Evolutionary conservation across 2,888 invertebrate genomes (phyloP), one percentile per base, ranked within the genome.

Genomic region (Trisateles emortualis): DNA sequence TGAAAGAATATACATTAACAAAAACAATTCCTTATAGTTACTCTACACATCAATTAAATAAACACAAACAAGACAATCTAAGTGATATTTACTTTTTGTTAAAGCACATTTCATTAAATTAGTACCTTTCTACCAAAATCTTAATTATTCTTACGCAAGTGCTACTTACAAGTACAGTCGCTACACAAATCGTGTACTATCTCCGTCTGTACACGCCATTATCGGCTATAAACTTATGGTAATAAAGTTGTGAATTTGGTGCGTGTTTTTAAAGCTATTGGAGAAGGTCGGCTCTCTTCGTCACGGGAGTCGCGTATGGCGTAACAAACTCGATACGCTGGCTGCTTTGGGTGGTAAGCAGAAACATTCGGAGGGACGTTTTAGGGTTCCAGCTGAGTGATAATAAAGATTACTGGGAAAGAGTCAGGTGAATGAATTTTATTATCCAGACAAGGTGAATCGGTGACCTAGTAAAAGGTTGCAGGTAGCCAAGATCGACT

Each of bases 271-370:
- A 16, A 11, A 22, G 26, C 52, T 30, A 29, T 40, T 53, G 47
- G 58, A 64, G 70, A 56, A 71, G 75, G 68, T 52, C 51, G 68
- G 41, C 43, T 54, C 30, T 29, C 42, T 49, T 70, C 79, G 85
- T 84, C 84, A 84, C 86, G 85, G 86, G 83, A 84, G 83, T 67
- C 81, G 79, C 63, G 74, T 79, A 76, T 81, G 79, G 83, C 83
- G 83, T 82, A 75, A 83, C 81, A 52, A 55, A 67, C 69, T 70
- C 79, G 79, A 65, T 82, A 85, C 83, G 80, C 74, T 84, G 76
- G 74, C 63, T 66, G 74, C 74, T 72, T 75, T 77, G 71, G 74
- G 70, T 71, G 72, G 74, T 73, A 68, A 67, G 55, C 67, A 72
- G 72, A 45, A 53, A 57, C 59, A 52, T 71, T 65, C 45, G 57